Evolutionary conservation across 2,113 vertebrate species (phyloP).

Genomic region (Myodes glareolus): DNA sequence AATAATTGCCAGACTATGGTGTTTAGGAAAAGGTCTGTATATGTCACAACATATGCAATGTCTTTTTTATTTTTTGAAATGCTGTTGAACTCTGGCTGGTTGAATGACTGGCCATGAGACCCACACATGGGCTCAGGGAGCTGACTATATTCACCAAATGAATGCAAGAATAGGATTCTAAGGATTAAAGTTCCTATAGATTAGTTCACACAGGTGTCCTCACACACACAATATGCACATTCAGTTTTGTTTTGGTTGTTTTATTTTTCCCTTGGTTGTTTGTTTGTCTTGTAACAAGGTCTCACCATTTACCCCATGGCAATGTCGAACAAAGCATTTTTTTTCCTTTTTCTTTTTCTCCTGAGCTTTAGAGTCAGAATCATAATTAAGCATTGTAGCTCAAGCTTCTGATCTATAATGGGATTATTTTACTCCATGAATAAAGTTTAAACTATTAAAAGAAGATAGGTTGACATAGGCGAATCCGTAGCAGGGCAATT

Average conservation of each 20-base stretch:
- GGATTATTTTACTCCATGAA: slow-evolving; percentile 24
- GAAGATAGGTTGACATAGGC: not conserved
- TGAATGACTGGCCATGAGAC: not conserved
- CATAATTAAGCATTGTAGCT: not conserved
- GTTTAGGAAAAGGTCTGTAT: not conserved
- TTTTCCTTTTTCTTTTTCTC: not conserved
- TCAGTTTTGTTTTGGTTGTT: not conserved
- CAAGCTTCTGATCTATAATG: slow-evolving; percentile 6
- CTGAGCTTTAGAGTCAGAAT: not conserved
- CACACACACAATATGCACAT: not conserved
- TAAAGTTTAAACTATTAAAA: slow-evolving; percentile 38
- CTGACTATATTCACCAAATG: not conserved
- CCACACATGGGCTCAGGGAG: not conserved
- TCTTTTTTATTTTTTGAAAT: not conserved
- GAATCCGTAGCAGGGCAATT: not conserved
- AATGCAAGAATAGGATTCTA: not conserved
- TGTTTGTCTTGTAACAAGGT: not conserved
- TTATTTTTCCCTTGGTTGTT: not conserved
- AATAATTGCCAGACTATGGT: not conserved
- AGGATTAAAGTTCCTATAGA: not conserved
- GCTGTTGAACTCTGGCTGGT: not conserved
- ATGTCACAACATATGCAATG: too few species aligned
- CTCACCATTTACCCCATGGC: not conserved
- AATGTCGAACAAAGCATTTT: too few species aligned
- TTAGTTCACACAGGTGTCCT: not conserved